A percentile compares a stretch with the other conserved stretches of the same genome.
These are phyloP conservation scores for Linnaemya tessellans DNA, from an alignment of 2,888 invertebrate species.

Conservation along the genomic window DNA sequence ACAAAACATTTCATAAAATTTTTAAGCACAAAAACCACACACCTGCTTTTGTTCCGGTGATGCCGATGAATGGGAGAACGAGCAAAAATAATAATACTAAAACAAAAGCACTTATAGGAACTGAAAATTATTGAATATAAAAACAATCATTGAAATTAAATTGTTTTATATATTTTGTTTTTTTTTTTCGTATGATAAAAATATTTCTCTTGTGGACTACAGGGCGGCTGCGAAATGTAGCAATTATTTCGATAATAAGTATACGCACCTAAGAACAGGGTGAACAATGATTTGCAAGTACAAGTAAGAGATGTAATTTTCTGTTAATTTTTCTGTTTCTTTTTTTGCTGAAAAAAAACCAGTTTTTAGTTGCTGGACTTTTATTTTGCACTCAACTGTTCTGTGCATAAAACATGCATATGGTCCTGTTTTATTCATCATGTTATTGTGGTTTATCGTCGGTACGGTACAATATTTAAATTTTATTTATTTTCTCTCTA, in stretches of 20 bases:
- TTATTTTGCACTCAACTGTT: not conserved
- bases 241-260: not conserved
- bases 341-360: not conserved
- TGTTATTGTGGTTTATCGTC: conserved; percentile 42
- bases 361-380: not conserved
- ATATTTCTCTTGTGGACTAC: not conserved
- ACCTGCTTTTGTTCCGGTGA: conserved; percentile 37
- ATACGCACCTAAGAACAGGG: too few species aligned
- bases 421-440: conserved; percentile 26
- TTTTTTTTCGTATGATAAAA: conserved; percentile 37
- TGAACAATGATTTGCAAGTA: too few species aligned
- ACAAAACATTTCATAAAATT: conserved; percentile 59
- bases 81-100: not conserved
- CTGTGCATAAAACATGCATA: not conserved
- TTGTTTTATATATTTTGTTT: conserved; percentile 24
- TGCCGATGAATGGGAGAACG: not conserved
- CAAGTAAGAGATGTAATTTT: too few species aligned
- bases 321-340: too few species aligned
- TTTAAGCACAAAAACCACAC: conserved; percentile 59
- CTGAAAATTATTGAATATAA: conserved; percentile 24
- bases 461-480: conserved; percentile 4
- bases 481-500: conserved; percentile 14
- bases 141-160: conserved; percentile 22
- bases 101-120: conserved; percentile 28
- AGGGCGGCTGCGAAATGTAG: not conserved